Evolutionary conservation across 2,797 vertebrate genomes (phyloP).

Genomic region (Paratrypauchen microcephalus): DNA sequence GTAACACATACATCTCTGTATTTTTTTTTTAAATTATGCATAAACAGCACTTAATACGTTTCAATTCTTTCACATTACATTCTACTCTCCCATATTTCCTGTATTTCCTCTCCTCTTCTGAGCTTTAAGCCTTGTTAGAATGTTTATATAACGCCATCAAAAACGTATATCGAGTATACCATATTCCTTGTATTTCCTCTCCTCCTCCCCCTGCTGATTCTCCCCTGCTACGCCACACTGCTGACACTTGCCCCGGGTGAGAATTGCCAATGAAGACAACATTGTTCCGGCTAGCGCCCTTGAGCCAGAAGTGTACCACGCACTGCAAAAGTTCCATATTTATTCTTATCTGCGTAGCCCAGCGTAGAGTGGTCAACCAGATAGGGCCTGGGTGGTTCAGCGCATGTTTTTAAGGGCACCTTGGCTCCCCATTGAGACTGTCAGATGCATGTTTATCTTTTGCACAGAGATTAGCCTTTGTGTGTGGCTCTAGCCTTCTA

Average conservation of each 20-base stretch:
- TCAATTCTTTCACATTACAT: background rate
- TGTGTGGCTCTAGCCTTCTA: constrained; percentile 8
- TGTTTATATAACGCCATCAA: too few relatives aligned
- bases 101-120: background rate
- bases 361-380: background rate
- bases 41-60: background rate
- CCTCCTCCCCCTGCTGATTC: background rate
- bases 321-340: constrained; percentile 5
- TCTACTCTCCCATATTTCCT: background rate
- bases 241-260: constrained; percentile 16
- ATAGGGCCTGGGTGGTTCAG: background rate
- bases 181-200: background rate
- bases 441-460: constrained; percentile 14
- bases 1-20: too few relatives aligned
- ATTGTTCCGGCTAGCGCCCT: constrained; percentile 30
- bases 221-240: background rate
- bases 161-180: background rate
- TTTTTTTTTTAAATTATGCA: background rate
- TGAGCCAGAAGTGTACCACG: constrained; percentile 23
- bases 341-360: constrained; percentile 11
- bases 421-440: constrained; percentile 4
- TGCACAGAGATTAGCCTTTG: constrained; percentile 6
- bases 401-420: constrained; percentile 4
- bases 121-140: too few relatives aligned
- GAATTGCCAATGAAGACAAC: constrained; percentile 35